These are phyloP conservation scores for Bradypus variegatus DNA, from an alignment of 2,797 vertebrate species.

Conservation along the genomic window DNA sequence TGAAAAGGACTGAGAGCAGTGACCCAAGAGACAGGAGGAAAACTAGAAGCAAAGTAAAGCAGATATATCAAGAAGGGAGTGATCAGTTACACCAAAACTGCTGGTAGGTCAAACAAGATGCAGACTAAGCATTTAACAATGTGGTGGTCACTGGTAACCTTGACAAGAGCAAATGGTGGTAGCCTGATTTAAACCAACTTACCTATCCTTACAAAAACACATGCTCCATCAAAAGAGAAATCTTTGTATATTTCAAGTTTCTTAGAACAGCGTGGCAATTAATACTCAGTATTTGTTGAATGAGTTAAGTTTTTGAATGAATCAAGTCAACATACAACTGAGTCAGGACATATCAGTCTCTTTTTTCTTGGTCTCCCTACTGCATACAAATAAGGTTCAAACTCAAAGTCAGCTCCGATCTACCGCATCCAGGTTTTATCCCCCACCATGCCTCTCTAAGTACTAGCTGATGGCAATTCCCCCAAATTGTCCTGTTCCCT, in stretches of 20 bases:
- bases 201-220: background rate
- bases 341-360: background rate
- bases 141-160: background rate
- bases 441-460: background rate
- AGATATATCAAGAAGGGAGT: background rate
- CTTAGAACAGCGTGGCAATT: background rate
- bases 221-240: background rate
- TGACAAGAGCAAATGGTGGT: background rate
- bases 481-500: background rate
- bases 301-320: background rate
- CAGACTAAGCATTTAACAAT: background rate
- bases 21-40: background rate
- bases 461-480: background rate
- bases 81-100: background rate
- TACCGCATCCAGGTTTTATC: background rate
- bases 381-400: background rate
- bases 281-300: background rate
- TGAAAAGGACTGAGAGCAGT: background rate
- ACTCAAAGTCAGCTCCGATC: background rate
- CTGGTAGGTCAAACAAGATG: background rate
- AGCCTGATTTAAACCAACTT: background rate
- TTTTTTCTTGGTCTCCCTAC: background rate
- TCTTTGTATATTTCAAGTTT: background rate
- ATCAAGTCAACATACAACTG: background rate
- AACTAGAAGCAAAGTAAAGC: background rate